These are phyloP conservation scores for Pocillopora meandrina DNA, from an alignment of 92 coral and sea anemone genomes.

Conservation along the genomic window DNA sequence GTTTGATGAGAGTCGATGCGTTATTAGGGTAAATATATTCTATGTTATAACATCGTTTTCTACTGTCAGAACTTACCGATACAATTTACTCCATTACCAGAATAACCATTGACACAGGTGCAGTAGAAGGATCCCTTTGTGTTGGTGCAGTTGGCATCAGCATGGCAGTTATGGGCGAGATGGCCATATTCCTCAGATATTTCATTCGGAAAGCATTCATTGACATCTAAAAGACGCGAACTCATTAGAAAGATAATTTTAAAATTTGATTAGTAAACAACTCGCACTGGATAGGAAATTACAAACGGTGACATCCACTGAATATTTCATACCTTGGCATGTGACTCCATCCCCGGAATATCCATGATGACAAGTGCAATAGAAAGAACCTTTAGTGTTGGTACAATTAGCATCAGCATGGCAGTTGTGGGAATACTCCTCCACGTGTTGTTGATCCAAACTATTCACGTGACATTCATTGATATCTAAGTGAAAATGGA, in stretches of 20 bases:
- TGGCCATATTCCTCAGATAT: slow-evolving; percentile 10
- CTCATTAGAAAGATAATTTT: neutral
- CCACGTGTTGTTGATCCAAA: neutral
- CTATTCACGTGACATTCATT: slow-evolving; percentile 14
- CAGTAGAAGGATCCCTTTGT: slow-evolving; percentile 80
- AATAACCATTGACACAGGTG: slow-evolving; percentile 69
- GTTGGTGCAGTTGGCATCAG: slow-evolving; percentile 72
- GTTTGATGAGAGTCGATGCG: neutral
- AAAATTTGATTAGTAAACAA: too few species aligned
- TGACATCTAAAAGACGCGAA: slow-evolving; percentile 25
- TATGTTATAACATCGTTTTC: neutral
- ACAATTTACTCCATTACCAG: slow-evolving; percentile 79
- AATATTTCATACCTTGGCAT: slow-evolving; percentile 38
- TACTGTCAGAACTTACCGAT: slow-evolving; percentile 39
- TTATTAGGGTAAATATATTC: neutral
- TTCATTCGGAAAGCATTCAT: slow-evolving; percentile 49
- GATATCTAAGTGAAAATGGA: slow-evolving; percentile 6
- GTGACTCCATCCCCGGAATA: slow-evolving; percentile 77
- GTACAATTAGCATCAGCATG: slow-evolving; percentile 74
- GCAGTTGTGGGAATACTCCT: slow-evolving; percentile 40
- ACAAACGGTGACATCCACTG: neutral
- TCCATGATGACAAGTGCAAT: slow-evolving; percentile 76
- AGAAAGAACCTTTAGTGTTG: slow-evolving; percentile 81
- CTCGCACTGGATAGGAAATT: too few species aligned
- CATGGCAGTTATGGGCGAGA: slow-evolving; percentile 68